Evolutionary conservation across 1,140 invertebrate genomes (phyloP).

Genomic region (Eubasilissa regina): DNA sequence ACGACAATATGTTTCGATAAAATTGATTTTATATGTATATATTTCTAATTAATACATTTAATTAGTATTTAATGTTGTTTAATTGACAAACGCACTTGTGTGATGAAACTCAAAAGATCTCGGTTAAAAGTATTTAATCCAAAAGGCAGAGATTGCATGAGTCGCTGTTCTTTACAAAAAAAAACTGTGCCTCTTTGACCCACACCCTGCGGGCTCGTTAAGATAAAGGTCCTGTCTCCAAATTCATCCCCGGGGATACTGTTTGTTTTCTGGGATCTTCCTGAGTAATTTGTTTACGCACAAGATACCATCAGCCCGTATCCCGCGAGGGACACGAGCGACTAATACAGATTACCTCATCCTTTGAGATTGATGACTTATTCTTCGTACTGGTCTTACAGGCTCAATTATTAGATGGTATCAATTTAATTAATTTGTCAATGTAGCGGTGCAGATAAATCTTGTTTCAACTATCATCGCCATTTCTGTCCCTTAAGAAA

Average conservation of each 20-base stretch:
- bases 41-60: too few species aligned
- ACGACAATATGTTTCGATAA: too few species aligned
- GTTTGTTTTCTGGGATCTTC: slow-evolving; percentile 31
- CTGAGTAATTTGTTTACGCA: slow-evolving; percentile 53
- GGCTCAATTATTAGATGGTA: neutral
- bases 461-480: neutral
- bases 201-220: slow-evolving; percentile 44
- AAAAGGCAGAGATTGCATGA: neutral
- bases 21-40: too few species aligned
- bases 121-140: too few species aligned
- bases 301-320: slow-evolving; percentile 39
- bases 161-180: slow-evolving; percentile 5
- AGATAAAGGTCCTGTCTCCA: slow-evolving; percentile 51
- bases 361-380: slow-evolving; percentile 13
- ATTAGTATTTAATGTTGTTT: too few species aligned
- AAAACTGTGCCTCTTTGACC: neutral
- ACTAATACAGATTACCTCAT: slow-evolving; percentile 41
- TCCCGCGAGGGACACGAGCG: slow-evolving; percentile 8
- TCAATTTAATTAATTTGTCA: slow-evolving; percentile 3
- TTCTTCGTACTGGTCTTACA: slow-evolving; percentile 25
- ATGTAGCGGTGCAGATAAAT: neutral
- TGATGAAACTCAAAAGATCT: too few species aligned
- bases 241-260: slow-evolving; percentile 40
- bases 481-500: too few species aligned
- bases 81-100: too few species aligned